Evolutionary conservation across 2,113 vertebrate genomes (phyloP).

Genomic region (Calonectris borealis): DNA sequence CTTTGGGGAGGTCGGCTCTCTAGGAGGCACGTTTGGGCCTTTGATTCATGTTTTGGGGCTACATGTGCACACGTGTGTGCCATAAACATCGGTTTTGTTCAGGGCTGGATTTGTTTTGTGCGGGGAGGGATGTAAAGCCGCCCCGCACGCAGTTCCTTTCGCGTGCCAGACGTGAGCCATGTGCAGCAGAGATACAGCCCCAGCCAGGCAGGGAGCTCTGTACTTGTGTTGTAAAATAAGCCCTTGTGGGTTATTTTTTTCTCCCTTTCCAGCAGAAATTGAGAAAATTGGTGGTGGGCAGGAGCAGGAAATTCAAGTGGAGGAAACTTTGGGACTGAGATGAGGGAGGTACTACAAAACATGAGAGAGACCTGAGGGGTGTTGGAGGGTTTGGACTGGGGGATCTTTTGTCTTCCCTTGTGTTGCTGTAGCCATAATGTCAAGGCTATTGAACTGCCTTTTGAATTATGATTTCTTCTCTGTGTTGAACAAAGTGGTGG

Average conservation of each 20-base stretch:
- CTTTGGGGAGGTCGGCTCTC: not conserved
- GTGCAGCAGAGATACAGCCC: not conserved
- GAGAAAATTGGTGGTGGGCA: not conserved
- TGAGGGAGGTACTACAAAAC: not conserved
- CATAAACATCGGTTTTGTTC: rapidly evolving
- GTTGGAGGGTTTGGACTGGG: not conserved
- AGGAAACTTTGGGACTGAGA: not conserved
- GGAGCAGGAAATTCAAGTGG: not conserved
- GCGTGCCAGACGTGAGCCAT: not conserved
- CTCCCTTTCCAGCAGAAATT: not conserved
- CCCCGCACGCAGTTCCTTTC: not conserved
- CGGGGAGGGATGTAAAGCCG: rapidly evolving
- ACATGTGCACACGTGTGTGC: rapidly evolving
- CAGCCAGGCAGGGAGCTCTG: not conserved
- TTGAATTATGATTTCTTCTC: not conserved
- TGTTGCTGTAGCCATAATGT: not conserved
- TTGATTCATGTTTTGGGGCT: not conserved
- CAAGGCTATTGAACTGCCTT: not conserved
- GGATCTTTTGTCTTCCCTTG: not conserved
- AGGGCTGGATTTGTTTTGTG: rapidly evolving
- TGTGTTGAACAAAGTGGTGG: not conserved
- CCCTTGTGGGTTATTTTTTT: not conserved
- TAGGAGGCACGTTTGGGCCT: not conserved
- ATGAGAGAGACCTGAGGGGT: not conserved
- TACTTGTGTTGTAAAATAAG: not conserved